Evolutionary conservation across 2,888 invertebrate genomes (phyloP).

Genomic region (Busseola fusca): DNA sequence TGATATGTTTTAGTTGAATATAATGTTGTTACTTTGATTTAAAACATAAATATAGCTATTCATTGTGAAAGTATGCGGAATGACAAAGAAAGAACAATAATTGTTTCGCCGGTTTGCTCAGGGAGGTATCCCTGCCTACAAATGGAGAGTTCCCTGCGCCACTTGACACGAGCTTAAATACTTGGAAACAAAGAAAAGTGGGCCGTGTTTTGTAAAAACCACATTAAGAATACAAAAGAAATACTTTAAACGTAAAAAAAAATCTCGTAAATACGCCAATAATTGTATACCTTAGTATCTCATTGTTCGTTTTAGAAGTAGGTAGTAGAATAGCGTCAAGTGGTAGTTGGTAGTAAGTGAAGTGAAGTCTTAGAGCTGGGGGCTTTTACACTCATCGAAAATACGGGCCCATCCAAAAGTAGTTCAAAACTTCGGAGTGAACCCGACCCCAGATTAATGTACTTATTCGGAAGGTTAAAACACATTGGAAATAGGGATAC

Average conservation of each 20-base stretch:
- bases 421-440: neutral
- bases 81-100: neutral
- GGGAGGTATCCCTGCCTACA: neutral
- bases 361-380: neutral
- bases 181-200: neutral
- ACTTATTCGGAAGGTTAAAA: neutral
- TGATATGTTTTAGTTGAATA: neutral
- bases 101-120: neutral
- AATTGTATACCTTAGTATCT: too few relatives aligned
- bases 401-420: neutral
- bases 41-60: neutral
- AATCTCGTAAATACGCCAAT: too few relatives aligned
- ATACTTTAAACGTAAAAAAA: neutral
- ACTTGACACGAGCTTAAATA: conserved; percentile 7
- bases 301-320: too few relatives aligned
- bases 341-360: too few relatives aligned
- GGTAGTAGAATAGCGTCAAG: too few relatives aligned
- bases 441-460: neutral
- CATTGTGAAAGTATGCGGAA: neutral
- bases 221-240: neutral
- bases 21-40: neutral
- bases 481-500: neutral
- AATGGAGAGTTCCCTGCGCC: neutral
- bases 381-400: neutral
- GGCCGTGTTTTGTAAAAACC: neutral